Conservation (phyloP, 2,888 invertebrate genomes). For the Byasa hedistus region DNA sequence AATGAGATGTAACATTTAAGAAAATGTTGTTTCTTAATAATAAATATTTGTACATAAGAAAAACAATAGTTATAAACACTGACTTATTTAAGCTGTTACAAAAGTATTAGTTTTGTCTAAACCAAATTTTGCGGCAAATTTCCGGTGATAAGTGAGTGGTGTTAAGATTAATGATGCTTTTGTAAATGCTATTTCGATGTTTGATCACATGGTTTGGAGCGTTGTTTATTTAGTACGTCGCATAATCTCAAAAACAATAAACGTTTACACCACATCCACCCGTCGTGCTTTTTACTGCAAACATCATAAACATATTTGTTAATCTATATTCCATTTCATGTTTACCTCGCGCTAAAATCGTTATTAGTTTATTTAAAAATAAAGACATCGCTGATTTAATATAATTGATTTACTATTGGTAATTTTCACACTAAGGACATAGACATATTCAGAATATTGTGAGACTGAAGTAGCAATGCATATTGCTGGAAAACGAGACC, state of each 20-base stretch:
- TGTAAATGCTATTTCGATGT: neutral
- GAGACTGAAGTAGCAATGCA: no score
- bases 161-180: neutral
- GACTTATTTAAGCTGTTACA: neutral
- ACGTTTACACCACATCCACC: slow-evolving; percentile 3
- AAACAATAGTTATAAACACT: no score
- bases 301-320: slow-evolving; percentile 6
- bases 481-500: no score
- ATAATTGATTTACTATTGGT: no score
- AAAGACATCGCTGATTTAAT: no score
- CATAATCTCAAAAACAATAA: neutral
- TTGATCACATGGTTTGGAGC: slow-evolving; percentile 1
- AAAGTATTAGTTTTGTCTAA: neutral
- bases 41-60: no score
- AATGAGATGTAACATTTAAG: no score
- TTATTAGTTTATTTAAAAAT: no score
- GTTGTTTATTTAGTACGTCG: neutral
- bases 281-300: neutral
- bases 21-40: no score
- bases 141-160: neutral
- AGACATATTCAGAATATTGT: no score
- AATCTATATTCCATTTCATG: neutral
- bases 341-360: neutral
- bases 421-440: no score
- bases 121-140: neutral